Evolutionary conservation across 2,888 invertebrate species (phyloP).

Genomic region (Bhutanitis thaidina): DNA sequence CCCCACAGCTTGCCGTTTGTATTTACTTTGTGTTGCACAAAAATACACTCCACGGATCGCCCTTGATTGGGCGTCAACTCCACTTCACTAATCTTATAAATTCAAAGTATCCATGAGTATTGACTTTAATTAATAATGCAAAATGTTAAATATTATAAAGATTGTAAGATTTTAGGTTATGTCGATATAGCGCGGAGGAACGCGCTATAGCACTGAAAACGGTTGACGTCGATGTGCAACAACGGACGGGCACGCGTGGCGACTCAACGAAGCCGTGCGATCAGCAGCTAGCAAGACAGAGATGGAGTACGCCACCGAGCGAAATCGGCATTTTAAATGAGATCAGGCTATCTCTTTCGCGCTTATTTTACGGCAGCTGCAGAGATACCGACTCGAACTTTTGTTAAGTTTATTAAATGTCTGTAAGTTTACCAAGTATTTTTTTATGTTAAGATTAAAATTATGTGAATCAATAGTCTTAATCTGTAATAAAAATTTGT

Average conservation of each 20-base stretch:
- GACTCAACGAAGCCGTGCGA: constrained; percentile 45
- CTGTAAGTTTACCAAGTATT: too few relatives aligned
- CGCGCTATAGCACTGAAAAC: constrained; percentile 77
- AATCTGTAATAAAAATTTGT: too few relatives aligned
- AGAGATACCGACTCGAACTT: neutral
- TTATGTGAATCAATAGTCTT: too few relatives aligned
- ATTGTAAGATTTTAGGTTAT: constrained; percentile 73
- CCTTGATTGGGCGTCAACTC: constrained; percentile 59
- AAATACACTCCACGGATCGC: constrained; percentile 77
- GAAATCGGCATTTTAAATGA: constrained; percentile 37
- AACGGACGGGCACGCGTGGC: constrained; percentile 58
- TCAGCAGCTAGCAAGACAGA: constrained; percentile 45
- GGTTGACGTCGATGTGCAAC: constrained; percentile 77
- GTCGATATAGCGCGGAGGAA: constrained; percentile 71
- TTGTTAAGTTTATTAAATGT: too few relatives aligned
- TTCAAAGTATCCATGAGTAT: constrained; percentile 75
- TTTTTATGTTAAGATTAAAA: too few relatives aligned
- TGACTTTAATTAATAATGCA: constrained; percentile 41
- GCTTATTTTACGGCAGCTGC: constrained; percentile 20
- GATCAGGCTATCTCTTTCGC: constrained; percentile 35
- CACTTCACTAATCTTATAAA: constrained; percentile 75
- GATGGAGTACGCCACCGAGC: constrained; percentile 39
- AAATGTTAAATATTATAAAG: constrained; percentile 43
- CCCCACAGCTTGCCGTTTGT: constrained; percentile 98
- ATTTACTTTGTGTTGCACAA: constrained; percentile 81